These are phyloP conservation scores for Pagrus major DNA, from an alignment of 2,113 vertebrate species.

Conservation along the genomic window DNA sequence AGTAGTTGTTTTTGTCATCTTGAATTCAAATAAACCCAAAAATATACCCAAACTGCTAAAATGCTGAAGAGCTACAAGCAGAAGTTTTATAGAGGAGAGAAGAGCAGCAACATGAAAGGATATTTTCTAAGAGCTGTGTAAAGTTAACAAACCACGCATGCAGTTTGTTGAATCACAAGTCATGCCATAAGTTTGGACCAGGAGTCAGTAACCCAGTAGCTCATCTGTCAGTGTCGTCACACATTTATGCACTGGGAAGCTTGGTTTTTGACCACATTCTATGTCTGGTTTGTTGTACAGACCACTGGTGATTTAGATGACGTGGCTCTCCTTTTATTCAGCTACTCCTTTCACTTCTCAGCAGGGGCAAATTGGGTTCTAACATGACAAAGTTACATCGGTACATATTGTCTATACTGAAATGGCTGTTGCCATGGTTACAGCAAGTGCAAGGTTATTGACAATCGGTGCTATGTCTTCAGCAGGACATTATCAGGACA, in stretches of 20 bases:
- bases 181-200: no score
- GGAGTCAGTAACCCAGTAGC: no score
- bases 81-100: not conserved
- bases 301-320: not conserved
- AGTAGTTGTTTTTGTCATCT: not conserved
- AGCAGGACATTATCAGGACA: not conserved
- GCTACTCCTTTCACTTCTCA: not conserved
- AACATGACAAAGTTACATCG: not conserved
- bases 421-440: slow-evolving; percentile 27
- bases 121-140: not conserved
- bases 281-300: no score
- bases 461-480: not conserved
- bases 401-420: not conserved
- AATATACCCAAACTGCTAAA: not conserved
- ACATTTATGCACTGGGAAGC: not conserved
- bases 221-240: not conserved
- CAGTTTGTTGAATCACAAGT: no score
- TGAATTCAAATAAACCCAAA: not conserved
- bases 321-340: not conserved
- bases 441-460: not conserved
- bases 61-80: not conserved
- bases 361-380: not conserved
- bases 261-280: not conserved
- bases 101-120: not conserved
- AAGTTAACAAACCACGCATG: not conserved